These are phyloP conservation scores for Pristis pectinata DNA, from an alignment of 2,797 vertebrate species.

Conservation along the genomic window DNA sequence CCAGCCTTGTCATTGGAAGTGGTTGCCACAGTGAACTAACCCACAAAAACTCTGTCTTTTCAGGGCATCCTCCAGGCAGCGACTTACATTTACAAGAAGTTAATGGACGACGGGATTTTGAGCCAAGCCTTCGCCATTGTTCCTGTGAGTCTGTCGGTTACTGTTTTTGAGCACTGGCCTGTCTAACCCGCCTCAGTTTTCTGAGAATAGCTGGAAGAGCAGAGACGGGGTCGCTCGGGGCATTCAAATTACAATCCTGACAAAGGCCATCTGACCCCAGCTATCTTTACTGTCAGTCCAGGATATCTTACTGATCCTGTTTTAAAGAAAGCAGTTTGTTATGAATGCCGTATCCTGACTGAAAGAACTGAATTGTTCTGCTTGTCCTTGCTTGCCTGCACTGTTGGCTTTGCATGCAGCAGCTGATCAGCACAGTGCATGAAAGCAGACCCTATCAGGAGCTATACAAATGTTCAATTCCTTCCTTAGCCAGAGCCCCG, in stretches of 20 bases:
- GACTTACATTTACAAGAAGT: constrained; percentile 74
- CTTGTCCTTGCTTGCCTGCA: background rate
- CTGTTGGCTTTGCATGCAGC: background rate
- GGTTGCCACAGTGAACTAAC: background rate
- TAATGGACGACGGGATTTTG: constrained; percentile 84
- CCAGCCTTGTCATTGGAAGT: too few species aligned
- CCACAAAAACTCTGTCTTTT: constrained; percentile 26
- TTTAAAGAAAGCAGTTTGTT: background rate
- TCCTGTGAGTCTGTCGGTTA: constrained; percentile 65
- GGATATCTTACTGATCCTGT: background rate
- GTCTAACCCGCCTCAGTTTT: background rate
- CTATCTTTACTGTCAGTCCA: background rate
- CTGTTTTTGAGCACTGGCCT: background rate
- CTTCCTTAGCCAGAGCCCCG: too few species aligned
- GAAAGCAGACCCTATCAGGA: background rate
- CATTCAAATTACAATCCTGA: background rate
- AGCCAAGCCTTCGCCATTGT: constrained; percentile 84
- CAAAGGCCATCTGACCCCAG: background rate
- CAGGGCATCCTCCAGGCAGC: constrained; percentile 92
- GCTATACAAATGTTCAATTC: background rate
- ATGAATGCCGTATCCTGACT: background rate
- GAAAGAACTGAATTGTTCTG: background rate
- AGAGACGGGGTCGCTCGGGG: too few species aligned
- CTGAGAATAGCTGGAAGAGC: background rate
- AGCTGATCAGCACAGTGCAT: background rate